Conservation (phyloP, 1,140 invertebrate species). For the Radopholus similis region DNA sequence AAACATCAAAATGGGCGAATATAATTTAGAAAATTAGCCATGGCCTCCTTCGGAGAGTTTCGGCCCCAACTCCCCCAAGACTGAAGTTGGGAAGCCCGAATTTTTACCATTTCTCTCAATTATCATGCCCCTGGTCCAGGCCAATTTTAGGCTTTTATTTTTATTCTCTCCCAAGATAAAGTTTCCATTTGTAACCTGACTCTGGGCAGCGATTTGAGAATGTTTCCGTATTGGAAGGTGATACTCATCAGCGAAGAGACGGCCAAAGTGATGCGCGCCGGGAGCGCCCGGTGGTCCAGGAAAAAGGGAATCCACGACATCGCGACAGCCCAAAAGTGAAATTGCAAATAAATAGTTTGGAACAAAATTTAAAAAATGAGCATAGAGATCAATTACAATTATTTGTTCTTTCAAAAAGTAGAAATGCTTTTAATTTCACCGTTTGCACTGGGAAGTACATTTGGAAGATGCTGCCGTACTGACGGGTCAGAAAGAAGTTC, state of each 20-base stretch:
- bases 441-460: slow-evolving; percentile 50
- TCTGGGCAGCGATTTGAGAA: slow-evolving; percentile 53
- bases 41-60: too few relatives aligned
- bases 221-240: slow-evolving; percentile 58
- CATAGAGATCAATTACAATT: too few relatives aligned
- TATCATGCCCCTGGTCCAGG: too few relatives aligned
- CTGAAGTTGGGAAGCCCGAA: too few relatives aligned
- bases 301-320: slow-evolving; percentile 65
- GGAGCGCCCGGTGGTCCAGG: slow-evolving; percentile 62
- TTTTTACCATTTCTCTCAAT: too few relatives aligned
- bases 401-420: too few relatives aligned
- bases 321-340: slow-evolving; percentile 27
- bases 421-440: not conserved
- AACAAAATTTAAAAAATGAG: not conserved
- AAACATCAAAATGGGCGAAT: slow-evolving; percentile 15
- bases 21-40: too few relatives aligned
- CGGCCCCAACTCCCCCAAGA: too few relatives aligned
- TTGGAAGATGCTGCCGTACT: slow-evolving; percentile 63
- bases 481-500: slow-evolving; percentile 62
- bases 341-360: not conserved
- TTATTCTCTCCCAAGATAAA: too few relatives aligned
- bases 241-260: slow-evolving; percentile 46
- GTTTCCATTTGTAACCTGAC: slow-evolving; percentile 47
- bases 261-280: slow-evolving; percentile 63
- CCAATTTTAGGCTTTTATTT: too few relatives aligned